phyloP scores from a whole-genome alignment of 2,797 vertebrate genomes.

The Cephalopachus bancanus region DNA sequence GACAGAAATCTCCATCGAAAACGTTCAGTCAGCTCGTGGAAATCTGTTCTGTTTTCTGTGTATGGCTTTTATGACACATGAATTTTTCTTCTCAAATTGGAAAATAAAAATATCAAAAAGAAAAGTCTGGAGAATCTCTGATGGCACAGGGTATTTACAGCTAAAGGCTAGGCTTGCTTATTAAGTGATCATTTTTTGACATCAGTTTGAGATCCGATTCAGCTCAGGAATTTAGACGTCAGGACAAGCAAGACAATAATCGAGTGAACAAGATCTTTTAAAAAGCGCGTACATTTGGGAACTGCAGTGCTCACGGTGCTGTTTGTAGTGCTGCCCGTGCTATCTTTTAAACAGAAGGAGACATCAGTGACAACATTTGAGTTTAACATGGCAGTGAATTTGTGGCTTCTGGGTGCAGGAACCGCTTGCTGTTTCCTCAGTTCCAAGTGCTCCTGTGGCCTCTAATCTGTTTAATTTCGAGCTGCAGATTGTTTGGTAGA shows the following conservation, averaged over 20 bases:
- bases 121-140: slow-evolving; percentile 3
- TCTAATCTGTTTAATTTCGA: slow-evolving; percentile 85
- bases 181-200: slow-evolving; percentile 73
- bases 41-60: slow-evolving; percentile 57
- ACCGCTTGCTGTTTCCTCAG: slow-evolving; percentile 40
- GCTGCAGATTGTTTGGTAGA: slow-evolving; percentile 73
- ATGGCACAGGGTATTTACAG: slow-evolving; percentile 48
- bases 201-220: slow-evolving; percentile 73
- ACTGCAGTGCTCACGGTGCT: background rate
- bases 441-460: slow-evolving; percentile 62
- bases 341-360: slow-evolving; percentile 59
- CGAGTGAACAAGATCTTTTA: background rate
- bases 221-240: slow-evolving; percentile 59
- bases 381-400: slow-evolving; percentile 59
- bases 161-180: slow-evolving; percentile 66
- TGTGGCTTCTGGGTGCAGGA: background rate
- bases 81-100: slow-evolving; percentile 43
- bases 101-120: slow-evolving; percentile 19
- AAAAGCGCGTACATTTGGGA: slow-evolving; percentile 66
- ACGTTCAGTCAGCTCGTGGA: background rate
- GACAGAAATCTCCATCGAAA: slow-evolving; percentile 48
- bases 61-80: background rate
- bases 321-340: background rate
- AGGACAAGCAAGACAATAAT: slow-evolving; percentile 2
- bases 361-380: slow-evolving; percentile 19